Conservation (phyloP, 2,797 vertebrate species). For the Acropternis orthonyx region DNA sequence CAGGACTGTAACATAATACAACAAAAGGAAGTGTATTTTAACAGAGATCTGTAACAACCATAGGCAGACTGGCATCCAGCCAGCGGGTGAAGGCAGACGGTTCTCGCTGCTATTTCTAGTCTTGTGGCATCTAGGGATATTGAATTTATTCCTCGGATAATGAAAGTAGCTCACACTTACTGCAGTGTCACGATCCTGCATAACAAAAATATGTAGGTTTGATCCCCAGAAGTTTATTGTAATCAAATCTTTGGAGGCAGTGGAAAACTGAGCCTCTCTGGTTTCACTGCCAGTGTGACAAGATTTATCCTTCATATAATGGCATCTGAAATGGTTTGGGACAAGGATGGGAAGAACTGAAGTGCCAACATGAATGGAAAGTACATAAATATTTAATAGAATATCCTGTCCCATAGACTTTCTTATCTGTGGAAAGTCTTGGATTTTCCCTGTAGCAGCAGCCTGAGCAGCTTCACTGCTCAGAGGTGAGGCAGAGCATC, state of each 20-base stretch:
- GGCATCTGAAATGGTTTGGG: background rate
- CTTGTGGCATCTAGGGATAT: background rate
- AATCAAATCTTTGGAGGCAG: constrained; percentile 10
- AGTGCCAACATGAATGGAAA: background rate
- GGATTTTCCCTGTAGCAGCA: background rate
- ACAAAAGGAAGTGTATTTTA: constrained; percentile 57
- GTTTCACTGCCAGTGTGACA: background rate
- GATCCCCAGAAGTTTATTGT: constrained; percentile 11
- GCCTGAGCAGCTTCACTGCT: background rate
- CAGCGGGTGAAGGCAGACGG: background rate
- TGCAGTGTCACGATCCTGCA: background rate
- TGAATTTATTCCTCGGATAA: constrained; percentile 16
- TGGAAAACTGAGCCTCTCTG: constrained; percentile 15
- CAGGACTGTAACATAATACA: constrained; percentile 47
- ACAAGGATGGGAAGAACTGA: background rate
- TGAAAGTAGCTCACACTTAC: background rate
- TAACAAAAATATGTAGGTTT: background rate
- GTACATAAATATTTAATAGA: background rate
- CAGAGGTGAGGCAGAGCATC: background rate
- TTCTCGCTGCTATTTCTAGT: constrained; percentile 28
- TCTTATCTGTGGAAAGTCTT: background rate
- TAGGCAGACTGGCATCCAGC: background rate
- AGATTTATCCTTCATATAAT: background rate
- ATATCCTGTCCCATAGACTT: background rate
- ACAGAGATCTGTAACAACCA: background rate